Conservation (phyloP, 2,113 vertebrate species). For the Pygoscelis antarcticus region DNA sequence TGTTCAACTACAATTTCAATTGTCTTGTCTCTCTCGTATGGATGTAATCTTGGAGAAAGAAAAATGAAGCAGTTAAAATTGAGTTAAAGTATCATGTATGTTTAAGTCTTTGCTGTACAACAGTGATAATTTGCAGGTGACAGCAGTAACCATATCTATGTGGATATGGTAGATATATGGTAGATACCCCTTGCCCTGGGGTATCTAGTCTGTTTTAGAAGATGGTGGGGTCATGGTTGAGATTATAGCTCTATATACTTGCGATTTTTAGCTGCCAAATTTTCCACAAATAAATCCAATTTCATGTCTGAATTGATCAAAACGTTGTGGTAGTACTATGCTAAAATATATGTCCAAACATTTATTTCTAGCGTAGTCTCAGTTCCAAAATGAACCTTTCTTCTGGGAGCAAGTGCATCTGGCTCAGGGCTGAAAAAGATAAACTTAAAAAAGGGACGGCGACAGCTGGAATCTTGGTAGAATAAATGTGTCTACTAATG, state of each 20-base stretch:
- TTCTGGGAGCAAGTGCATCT: background rate
- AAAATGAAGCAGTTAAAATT: background rate
- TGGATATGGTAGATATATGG: too few relatives aligned
- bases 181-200: background rate
- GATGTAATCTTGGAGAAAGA: background rate
- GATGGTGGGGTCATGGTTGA: background rate
- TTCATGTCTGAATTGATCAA: background rate
- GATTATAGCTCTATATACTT: background rate
- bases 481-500: background rate
- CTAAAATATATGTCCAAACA: background rate
- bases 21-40: background rate
- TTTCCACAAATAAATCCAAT: background rate
- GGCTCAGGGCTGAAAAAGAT: background rate
- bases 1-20: background rate
- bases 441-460: background rate
- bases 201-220: background rate
- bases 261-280: background rate
- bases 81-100: background rate
- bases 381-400: background rate
- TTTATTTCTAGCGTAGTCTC: background rate
- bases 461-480: background rate
- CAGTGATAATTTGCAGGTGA: background rate
- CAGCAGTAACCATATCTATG: background rate
- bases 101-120: background rate
- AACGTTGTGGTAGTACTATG: background rate